These are phyloP conservation scores for Drosophila pachea DNA, from an alignment of 1,140 invertebrate genomes.

Conservation along the genomic window DNA sequence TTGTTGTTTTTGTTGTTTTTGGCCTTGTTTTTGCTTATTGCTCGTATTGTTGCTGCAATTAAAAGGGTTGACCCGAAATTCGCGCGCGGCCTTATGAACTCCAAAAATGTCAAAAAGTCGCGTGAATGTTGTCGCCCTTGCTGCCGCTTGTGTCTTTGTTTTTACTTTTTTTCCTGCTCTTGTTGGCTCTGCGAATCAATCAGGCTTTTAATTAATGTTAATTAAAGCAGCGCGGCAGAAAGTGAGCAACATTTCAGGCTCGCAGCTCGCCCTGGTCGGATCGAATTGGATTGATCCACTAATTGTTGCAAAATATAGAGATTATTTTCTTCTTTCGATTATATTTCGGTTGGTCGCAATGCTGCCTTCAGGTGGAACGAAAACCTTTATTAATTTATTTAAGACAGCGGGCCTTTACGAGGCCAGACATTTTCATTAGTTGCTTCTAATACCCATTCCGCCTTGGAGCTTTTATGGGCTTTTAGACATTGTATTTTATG, in stretches of 20 bases:
- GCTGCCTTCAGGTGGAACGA: background rate
- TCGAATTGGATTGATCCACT: background rate
- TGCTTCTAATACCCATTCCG: background rate
- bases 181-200: constrained; percentile 16
- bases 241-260: background rate
- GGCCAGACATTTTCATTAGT: background rate
- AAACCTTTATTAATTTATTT: background rate
- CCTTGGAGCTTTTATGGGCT: background rate
- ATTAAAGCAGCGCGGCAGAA: constrained; percentile 13
- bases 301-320: no score
- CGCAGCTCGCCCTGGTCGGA: constrained; percentile 16
- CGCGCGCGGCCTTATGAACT: constrained; percentile 43
- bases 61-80: constrained; percentile 28
- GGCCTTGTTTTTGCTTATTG: background rate
- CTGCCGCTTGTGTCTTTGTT: background rate
- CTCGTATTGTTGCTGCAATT: constrained; percentile 28
- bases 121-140: constrained; percentile 18
- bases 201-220: constrained; percentile 40
- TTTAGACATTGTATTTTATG: constrained; percentile 24
- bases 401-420: background rate
- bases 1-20: constrained; percentile 1
- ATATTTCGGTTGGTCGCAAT: no score
- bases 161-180: background rate
- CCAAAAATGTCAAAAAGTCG: constrained; percentile 41
- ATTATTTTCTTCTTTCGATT: no score